A percentile compares a stretch with the other conserved stretches of the same genome.
phyloP scores from a whole-genome alignment of 2,888 invertebrate species.

The Drosophila colorata region DNA sequence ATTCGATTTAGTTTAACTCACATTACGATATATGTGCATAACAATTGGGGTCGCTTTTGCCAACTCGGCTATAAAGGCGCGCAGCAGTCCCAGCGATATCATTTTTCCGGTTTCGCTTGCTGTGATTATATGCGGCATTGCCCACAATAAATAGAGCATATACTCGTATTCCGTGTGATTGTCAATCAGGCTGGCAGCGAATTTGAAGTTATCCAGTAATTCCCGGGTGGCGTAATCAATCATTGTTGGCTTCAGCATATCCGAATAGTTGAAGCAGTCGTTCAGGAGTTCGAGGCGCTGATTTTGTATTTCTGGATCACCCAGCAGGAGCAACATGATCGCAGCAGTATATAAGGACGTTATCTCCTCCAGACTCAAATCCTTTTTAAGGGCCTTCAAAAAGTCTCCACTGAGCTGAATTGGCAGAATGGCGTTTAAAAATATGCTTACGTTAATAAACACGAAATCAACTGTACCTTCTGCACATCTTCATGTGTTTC shows the following conservation, averaged over 20 bases:
- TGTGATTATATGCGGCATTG: slow-evolving; percentile 59
- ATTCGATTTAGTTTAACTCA: slow-evolving; percentile 17
- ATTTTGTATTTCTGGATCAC: slow-evolving; percentile 12
- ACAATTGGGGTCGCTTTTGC: slow-evolving; percentile 28
- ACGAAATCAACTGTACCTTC: slow-evolving; percentile 21
- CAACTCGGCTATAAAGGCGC: slow-evolving; percentile 45
- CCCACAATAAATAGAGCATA: slow-evolving; percentile 41
- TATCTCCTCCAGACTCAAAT: slow-evolving; percentile 54
- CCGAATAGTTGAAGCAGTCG: slow-evolving; percentile 60
- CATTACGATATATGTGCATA: slow-evolving; percentile 63
- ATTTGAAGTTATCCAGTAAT: slow-evolving; percentile 39
- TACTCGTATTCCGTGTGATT: slow-evolving; percentile 41
- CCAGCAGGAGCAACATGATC: slow-evolving; percentile 39
- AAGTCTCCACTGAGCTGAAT: slow-evolving; percentile 40
- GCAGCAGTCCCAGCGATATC: slow-evolving; percentile 54
- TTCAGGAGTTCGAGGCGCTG: slow-evolving; percentile 52
- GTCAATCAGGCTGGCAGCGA: slow-evolving; percentile 22
- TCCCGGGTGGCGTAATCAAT: slow-evolving; percentile 55
- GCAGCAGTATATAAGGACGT: slow-evolving; percentile 47
- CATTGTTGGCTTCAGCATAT: slow-evolving; percentile 69
- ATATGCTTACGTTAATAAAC: not conserved
- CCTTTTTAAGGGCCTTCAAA: slow-evolving; percentile 20
- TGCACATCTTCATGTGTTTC: slow-evolving; percentile 13
- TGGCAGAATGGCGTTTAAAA: not conserved
- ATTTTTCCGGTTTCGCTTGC: slow-evolving; percentile 68